Evolutionary conservation across 2,797 vertebrate species (phyloP).

Genomic region (Trematomus bernacchii): DNA sequence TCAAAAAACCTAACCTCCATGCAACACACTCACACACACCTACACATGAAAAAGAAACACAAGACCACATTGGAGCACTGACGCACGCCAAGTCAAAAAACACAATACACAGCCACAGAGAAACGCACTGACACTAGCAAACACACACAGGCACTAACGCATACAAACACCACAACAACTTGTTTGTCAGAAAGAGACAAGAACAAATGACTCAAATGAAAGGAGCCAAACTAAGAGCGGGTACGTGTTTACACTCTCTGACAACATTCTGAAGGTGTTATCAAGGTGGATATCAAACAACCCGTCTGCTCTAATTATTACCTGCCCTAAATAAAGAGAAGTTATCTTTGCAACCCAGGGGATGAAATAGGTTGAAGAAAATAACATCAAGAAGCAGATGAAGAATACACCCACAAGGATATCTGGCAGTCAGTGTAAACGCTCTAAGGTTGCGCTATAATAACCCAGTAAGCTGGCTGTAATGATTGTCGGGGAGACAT

Average conservation of each 20-base stretch:
- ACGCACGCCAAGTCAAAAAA: conserved; percentile 31
- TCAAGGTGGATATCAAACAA: conserved; percentile 84
- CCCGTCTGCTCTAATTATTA: conserved; percentile 83
- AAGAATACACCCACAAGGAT: conserved; percentile 75
- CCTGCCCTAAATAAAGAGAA: conserved; percentile 82
- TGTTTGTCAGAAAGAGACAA: conserved; percentile 79
- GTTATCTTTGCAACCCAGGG: conserved; percentile 77
- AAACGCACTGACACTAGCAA: conserved; percentile 28
- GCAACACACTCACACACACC: conserved; percentile 47
- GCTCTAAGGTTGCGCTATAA: conserved; percentile 80
- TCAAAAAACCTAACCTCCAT: conserved; percentile 81
- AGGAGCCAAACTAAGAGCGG: conserved; percentile 76
- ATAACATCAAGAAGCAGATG: conserved; percentile 77
- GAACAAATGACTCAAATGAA: conserved; percentile 84
- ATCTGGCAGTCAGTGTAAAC: conserved; percentile 80
- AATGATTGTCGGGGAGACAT: conserved; percentile 83
- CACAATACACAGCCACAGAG: conserved; percentile 45
- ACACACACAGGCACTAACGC: conserved; percentile 25
- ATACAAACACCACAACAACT: conserved; percentile 72
- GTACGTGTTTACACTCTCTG: conserved; percentile 80
- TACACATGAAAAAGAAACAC: conserved; percentile 39
- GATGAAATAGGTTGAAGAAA: conserved; percentile 76
- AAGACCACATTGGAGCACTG: conserved; percentile 50
- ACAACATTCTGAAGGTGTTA: conserved; percentile 82
- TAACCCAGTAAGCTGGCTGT: conserved; percentile 82